These are phyloP conservation scores for Trematocara macrostoma DNA, from an alignment of 2,113 vertebrate genomes.

Conservation along the genomic window DNA sequence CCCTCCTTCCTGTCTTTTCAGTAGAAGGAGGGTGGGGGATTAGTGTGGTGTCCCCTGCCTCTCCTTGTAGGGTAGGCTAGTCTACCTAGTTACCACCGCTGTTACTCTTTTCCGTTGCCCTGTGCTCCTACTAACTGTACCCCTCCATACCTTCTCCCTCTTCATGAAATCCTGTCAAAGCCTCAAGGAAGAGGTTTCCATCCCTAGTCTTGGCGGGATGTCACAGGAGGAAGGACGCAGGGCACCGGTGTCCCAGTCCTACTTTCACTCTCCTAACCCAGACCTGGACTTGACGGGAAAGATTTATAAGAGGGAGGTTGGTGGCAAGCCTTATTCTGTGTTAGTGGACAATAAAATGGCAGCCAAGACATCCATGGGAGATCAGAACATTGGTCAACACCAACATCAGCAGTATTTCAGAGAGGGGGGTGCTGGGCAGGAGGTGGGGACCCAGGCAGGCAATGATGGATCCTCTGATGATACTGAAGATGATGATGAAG, in stretches of 20 bases:
- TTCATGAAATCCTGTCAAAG: slow-evolving; percentile 87
- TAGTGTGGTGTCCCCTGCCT: slow-evolving; percentile 42
- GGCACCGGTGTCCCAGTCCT: slow-evolving; percentile 74
- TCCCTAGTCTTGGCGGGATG: slow-evolving; percentile 80
- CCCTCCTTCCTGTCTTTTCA: slow-evolving; percentile 59
- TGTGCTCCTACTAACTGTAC: neutral
- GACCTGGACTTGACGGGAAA: slow-evolving; percentile 88
- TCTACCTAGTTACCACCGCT: neutral
- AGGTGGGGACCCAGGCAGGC: slow-evolving; percentile 62
- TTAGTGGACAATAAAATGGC: slow-evolving; percentile 86
- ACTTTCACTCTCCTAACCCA: slow-evolving; percentile 80
- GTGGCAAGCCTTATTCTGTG: slow-evolving; percentile 85
- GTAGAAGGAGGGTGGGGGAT: slow-evolving; percentile 67
- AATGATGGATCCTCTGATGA: slow-evolving; percentile 79
- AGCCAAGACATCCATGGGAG: slow-evolving; percentile 73
- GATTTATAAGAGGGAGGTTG: slow-evolving; percentile 86
- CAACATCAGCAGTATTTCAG: slow-evolving; percentile 88
- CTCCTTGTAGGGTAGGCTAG: slow-evolving; percentile 19
- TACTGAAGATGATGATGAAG: slow-evolving; percentile 73
- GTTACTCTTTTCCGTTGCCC: neutral
- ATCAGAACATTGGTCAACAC: slow-evolving; percentile 62
- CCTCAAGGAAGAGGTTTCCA: slow-evolving; percentile 79
- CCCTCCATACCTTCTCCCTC: neutral
- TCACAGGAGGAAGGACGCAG: slow-evolving; percentile 86
- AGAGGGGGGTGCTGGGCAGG: slow-evolving; percentile 65